Evolutionary conservation across 2,888 invertebrate genomes (phyloP).

Genomic region (Parnassius orleans): DNA sequence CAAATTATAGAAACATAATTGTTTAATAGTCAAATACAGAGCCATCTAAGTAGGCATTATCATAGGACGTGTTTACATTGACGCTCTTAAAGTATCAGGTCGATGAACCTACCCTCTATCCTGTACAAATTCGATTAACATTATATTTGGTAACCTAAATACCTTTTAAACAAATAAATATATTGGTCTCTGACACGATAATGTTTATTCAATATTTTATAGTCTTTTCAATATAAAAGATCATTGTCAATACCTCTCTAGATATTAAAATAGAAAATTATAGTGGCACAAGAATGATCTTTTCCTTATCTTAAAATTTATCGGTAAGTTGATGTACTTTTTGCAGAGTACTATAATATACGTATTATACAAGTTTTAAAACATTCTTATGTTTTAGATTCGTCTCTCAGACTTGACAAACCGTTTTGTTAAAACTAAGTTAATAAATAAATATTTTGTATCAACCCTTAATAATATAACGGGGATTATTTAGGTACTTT

Average conservation of each 20-base stretch:
- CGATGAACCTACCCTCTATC: conserved; percentile 49
- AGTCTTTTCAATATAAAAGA: conserved; percentile 62
- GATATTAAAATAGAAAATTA: conserved; percentile 70
- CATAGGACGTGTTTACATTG: conserved; percentile 54
- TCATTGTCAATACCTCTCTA: conserved; percentile 66
- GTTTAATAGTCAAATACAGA: conserved; percentile 78
- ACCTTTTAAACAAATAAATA: conserved; percentile 53
- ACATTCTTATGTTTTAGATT: conserved; percentile 37
- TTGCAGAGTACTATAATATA: conserved; percentile 31
- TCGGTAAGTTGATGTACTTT: conserved; percentile 33
- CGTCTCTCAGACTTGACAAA: conserved; percentile 29
- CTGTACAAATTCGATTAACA: conserved; percentile 67
- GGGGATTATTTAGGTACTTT: too few species aligned
- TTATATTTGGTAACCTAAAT: conserved; percentile 57
- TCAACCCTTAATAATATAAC: too few species aligned
- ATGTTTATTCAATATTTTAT: conserved; percentile 64
- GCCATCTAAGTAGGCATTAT: conserved; percentile 67
- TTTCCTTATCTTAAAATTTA: conserved; percentile 34
- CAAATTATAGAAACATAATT: conserved; percentile 64
- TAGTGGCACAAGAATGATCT: conserved; percentile 58
- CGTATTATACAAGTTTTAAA: conserved; percentile 42
- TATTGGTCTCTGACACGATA: conserved; percentile 60
- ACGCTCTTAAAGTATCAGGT: conserved; percentile 42
- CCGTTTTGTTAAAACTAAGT: conserved; percentile 7
- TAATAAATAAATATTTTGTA: too few species aligned